Conservation (phyloP, 2,888 invertebrate genomes). For the Drosophila paracracens region DNA sequence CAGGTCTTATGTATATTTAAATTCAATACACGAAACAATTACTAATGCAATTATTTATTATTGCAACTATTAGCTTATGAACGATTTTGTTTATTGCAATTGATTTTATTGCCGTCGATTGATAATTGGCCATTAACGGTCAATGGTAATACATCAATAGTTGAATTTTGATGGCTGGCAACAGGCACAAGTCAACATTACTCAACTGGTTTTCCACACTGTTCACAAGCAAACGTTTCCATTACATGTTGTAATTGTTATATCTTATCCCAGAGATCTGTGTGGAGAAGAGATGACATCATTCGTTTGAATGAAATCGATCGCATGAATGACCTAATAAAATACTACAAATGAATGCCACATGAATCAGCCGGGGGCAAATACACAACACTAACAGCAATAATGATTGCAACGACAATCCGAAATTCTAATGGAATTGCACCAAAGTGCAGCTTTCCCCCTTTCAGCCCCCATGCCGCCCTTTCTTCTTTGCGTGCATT, state of each 20-base stretch:
- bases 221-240: background rate
- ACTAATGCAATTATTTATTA: slow-evolving; percentile 5
- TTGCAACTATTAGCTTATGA: slow-evolving; percentile 5
- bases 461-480: background rate
- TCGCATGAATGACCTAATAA: slow-evolving; percentile 78
- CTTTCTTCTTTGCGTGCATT: background rate
- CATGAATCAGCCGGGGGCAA: slow-evolving; percentile 57
- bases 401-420: slow-evolving; percentile 6
- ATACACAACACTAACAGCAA: slow-evolving; percentile 6
- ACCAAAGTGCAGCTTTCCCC: slow-evolving; percentile 9
- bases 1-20: background rate
- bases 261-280: slow-evolving; percentile 50
- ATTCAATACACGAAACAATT: slow-evolving; percentile 1
- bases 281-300: slow-evolving; percentile 57
- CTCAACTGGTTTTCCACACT: slow-evolving; percentile 20
- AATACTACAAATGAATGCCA: slow-evolving; percentile 60
- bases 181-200: slow-evolving; percentile 2
- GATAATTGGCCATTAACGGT: slow-evolving; percentile 16
- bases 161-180: slow-evolving; percentile 6
- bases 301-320: slow-evolving; percentile 68
- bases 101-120: slow-evolving; percentile 25
- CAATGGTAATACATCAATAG: slow-evolving; percentile 8
- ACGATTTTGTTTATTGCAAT: slow-evolving; percentile 10
- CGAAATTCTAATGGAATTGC: slow-evolving; percentile 20
- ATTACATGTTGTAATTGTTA: slow-evolving; percentile 8